A percentile compares a stretch with the other conserved stretches of the same genome.
These are phyloP conservation scores for Enteromius treurensis DNA, from an alignment of 2,797 vertebrate genomes.

Conservation along the genomic window DNA sequence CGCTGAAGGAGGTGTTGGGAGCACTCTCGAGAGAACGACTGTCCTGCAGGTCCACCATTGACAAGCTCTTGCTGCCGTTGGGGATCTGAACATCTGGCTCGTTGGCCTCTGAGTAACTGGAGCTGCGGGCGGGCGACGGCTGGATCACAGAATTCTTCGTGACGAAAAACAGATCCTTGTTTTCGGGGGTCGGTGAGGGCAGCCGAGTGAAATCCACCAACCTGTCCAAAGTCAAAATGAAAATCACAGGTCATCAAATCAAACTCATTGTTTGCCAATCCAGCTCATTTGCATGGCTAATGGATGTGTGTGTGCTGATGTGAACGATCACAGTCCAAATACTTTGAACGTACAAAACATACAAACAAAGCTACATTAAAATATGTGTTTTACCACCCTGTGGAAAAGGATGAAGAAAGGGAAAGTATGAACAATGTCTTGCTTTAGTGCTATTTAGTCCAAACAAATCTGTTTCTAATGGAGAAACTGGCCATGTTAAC, in stretches of 20 bases:
- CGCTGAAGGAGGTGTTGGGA: slow-evolving; percentile 77
- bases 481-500: neutral
- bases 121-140: slow-evolving; percentile 87
- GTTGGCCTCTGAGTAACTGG: slow-evolving; percentile 91
- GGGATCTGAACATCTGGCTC: slow-evolving; percentile 88
- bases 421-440: neutral
- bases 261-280: slow-evolving; percentile 9
- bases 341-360: neutral
- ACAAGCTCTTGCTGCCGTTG: slow-evolving; percentile 90
- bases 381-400: neutral
- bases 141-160: slow-evolving; percentile 88
- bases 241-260: slow-evolving; percentile 57
- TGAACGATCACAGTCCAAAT: slow-evolving; percentile 1
- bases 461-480: slow-evolving; percentile 10
- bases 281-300: slow-evolving; percentile 32
- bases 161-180: slow-evolving; percentile 89
- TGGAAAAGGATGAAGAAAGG: neutral
- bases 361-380: neutral
- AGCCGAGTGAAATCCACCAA: slow-evolving; percentile 97
- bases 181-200: slow-evolving; percentile 97
- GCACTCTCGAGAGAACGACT: slow-evolving; percentile 72
- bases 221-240: slow-evolving; percentile 69
- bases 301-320: slow-evolving; percentile 20
- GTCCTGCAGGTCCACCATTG: slow-evolving; percentile 92
- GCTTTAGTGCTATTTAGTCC: neutral